Conservation (phyloP, 2,797 vertebrate species). For the Galaxias olidus region DNA sequence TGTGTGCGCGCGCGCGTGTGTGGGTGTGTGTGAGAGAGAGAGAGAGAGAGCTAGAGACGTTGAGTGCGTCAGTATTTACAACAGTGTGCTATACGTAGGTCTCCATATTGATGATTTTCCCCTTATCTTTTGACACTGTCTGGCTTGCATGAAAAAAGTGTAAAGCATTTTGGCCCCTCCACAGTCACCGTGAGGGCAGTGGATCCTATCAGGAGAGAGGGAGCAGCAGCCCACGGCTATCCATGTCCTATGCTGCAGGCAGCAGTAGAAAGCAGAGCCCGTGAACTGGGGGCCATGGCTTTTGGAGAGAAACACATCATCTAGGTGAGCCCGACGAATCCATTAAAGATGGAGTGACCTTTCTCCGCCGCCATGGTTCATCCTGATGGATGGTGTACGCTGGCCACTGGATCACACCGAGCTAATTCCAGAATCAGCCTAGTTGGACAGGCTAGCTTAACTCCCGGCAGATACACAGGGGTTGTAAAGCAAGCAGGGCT, state of each 20-base stretch:
- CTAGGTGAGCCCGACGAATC: conserved; percentile 11
- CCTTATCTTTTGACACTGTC: conserved; percentile 21
- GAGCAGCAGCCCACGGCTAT: neutral
- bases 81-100: too few relatives aligned
- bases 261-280: neutral
- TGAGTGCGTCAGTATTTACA: too few relatives aligned
- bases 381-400: conserved; percentile 1
- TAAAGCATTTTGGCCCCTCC: neutral
- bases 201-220: conserved; percentile 10
- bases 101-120: neutral
- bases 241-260: neutral
- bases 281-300: neutral
- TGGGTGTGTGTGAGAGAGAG: neutral
- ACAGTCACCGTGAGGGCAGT: neutral
- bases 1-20: conserved; percentile 12
- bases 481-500: neutral
- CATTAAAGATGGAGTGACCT: conserved; percentile 12
- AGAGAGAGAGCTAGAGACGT: neutral
- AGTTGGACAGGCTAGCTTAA: conserved; percentile 5
- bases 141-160: neutral
- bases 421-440: neutral
- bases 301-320: neutral
- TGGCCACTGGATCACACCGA: neutral
- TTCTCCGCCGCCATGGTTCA: conserved; percentile 2
- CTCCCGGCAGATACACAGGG: neutral